Base-by-base conservation (phyloP, 1,140 invertebrate species). In the Conus ventricosus region DNA sequence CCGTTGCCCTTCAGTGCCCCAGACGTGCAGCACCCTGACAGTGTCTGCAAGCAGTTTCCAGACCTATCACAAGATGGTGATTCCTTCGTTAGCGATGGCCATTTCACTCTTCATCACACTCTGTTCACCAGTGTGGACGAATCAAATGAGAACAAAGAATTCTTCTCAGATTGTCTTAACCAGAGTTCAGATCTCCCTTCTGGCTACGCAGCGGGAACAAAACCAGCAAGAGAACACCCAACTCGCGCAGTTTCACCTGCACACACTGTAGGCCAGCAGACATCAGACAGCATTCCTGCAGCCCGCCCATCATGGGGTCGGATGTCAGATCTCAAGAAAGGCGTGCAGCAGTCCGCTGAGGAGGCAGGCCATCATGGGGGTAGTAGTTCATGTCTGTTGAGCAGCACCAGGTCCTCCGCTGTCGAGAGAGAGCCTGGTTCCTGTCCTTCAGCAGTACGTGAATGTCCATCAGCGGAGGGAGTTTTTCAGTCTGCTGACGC, bases 41-140 rank as follows among this genome's bases (percentile, higher is more conserved):
- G 80, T 54, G 39, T 23, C 5, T 51, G 80, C 23, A 53, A 20
- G 51, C 39, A 81, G 15, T 8, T 5, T 8, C 39, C 39, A 5
- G 55, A 25, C 27, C 11, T 63, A 55, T 84, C 55, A 23, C 23
- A 63, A 3, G n/a, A 15, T 0, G 82, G 5, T 15, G 25, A 17
- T 13, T 84, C 82, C 23, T 84, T 27, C 17, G 25, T 84, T 13
- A 84, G 82, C 27, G 82, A 84, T n/a, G 82, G 82, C 27, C 82
- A 84, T 67, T 84, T 84, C 82, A 84, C 82, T 15, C 82, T 84
- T 7, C 54, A 63, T 11, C 82, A 84, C 82, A 17, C 82, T 39
- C 57, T 84, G 7, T 84, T 84, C 82, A 84, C 82, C n/a, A 84
- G 82, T 55, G 27, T 63, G 82, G 82, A 60, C 15, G 80, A 81